These are phyloP conservation scores for Eristalis intricaria DNA, from an alignment of 2,888 invertebrate species.

Conservation along the genomic window DNA sequence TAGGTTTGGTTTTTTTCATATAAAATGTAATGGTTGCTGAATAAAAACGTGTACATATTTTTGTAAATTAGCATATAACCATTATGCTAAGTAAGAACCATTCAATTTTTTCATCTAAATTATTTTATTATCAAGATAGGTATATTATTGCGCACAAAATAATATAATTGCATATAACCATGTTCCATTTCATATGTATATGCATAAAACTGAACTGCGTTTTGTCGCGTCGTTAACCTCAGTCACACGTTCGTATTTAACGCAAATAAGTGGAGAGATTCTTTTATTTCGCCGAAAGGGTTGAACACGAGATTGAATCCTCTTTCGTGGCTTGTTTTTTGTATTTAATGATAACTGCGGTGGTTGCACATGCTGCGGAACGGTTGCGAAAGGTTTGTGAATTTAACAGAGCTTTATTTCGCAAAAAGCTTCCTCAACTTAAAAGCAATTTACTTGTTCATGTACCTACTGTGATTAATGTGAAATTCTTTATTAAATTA, in stretches of 20 bases:
- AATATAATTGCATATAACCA: no score
- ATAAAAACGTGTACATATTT: no score
- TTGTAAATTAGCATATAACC: no score
- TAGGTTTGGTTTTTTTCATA: no score
- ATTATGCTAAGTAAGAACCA: no score
- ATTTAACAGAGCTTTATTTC: constrained; percentile 49
- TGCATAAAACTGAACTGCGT: background rate
- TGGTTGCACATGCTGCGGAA: constrained; percentile 43
- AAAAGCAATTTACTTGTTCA: background rate
- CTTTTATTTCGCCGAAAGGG: constrained; percentile 36
- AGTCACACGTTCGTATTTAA: background rate
- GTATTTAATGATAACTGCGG: constrained; percentile 33
- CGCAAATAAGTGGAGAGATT: constrained; percentile 43
- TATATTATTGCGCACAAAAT: no score
- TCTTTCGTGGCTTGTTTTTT: background rate
- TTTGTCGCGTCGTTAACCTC: no score
- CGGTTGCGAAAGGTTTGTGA: constrained; percentile 38
- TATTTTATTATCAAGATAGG: no score
- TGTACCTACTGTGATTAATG: background rate
- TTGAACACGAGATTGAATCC: constrained; percentile 35
- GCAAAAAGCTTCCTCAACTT: constrained; percentile 27
- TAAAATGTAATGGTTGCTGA: no score
- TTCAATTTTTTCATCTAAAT: no score
- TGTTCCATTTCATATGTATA: background rate
- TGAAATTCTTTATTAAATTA: no score